Evolutionary conservation across 1,140 invertebrate species (phyloP), one percentile per base, ranked within the genome.

Genomic region (Bacillus rossius): DNA sequence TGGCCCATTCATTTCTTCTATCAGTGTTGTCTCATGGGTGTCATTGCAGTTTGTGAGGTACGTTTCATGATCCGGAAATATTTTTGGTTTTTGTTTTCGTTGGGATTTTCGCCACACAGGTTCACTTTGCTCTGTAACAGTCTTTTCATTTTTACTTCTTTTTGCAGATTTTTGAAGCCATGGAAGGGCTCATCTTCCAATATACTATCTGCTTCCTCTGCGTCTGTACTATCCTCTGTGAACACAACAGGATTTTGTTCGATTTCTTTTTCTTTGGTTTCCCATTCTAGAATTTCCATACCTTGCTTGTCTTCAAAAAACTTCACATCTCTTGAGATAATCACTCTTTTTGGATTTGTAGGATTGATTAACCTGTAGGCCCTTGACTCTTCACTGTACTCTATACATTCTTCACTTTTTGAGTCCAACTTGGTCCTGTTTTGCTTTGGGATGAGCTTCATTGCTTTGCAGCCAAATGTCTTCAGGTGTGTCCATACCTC

Each of bases 381-480:
- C 16, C 49, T 52, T 13, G 34, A 50, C n/a, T 29, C 19, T 17
- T 51, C 13, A 47, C 47, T 43, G 49, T 67, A 71, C 14, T 68
- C 67, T 23, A 71, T 60, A 16, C 48, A 19, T 40, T 61, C 45
- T 26, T 52, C 40, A 16, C 50, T 57, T 54, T 71, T 73, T 43
- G n/a, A 14, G 50, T 67, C 57, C 52, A 60, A 60, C 61, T 64
- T 65, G 14, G 52, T 45, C 41, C 70, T 26, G 19, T 62, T 55
- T 23, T 65, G 29, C 3, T 64, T 53, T 23, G 68, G 68, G 43
- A 72, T 57, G 14, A 61, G 64, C 7, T 53, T 52, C 57, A 63
- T 68, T 16, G 63, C 66, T 49, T 37, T 26, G 55, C 51, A 66
- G 13, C 69, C 64, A 65, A 71, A 71, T 34, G 62, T 51, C 48